Percentiles rank a stretch among this genome's conserved stretches.
phyloP scores from a whole-genome alignment of 2,797 vertebrate species.

The Melanotaenia maccullochi region DNA sequence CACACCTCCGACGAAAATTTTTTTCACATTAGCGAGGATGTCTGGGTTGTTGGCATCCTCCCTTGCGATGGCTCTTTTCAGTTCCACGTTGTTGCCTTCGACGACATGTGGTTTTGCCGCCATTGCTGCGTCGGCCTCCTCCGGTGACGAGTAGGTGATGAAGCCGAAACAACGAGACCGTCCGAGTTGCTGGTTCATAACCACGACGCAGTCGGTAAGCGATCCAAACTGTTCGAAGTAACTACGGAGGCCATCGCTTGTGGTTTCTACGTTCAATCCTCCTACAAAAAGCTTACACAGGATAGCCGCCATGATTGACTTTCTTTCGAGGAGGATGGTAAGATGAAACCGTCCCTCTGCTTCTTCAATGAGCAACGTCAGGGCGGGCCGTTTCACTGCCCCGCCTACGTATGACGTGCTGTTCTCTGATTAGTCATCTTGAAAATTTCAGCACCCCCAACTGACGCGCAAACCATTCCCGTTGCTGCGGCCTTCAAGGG shows the following conservation, averaged over 20 bases:
- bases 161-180: constrained; percentile 97
- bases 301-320: constrained; percentile 83
- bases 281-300: constrained; percentile 97
- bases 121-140: constrained; percentile 97
- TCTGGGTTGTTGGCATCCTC: constrained; percentile 95
- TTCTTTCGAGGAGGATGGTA: constrained; percentile 38
- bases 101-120: constrained; percentile 94
- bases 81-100: constrained; percentile 94
- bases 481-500: constrained; percentile 36
- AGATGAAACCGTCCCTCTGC: constrained; percentile 57
- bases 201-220: constrained; percentile 96
- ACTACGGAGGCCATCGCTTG: constrained; percentile 90
- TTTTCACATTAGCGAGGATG: constrained; percentile 95
- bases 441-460: constrained; percentile 31
- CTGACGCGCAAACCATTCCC: constrained; percentile 10
- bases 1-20: constrained; percentile 94
- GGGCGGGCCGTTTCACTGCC: constrained; percentile 50
- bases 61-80: constrained; percentile 94
- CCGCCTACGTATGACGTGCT: constrained; percentile 54
- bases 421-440: constrained; percentile 58
- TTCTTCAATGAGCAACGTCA: constrained; percentile 77
- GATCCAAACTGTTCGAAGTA: constrained; percentile 93
- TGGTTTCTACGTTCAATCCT: constrained; percentile 96
- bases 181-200: constrained; percentile 93
- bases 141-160: constrained; percentile 93